Evolutionary conservation across 1,140 invertebrate species (phyloP).

Genomic region (Drosophila takahashii): DNA sequence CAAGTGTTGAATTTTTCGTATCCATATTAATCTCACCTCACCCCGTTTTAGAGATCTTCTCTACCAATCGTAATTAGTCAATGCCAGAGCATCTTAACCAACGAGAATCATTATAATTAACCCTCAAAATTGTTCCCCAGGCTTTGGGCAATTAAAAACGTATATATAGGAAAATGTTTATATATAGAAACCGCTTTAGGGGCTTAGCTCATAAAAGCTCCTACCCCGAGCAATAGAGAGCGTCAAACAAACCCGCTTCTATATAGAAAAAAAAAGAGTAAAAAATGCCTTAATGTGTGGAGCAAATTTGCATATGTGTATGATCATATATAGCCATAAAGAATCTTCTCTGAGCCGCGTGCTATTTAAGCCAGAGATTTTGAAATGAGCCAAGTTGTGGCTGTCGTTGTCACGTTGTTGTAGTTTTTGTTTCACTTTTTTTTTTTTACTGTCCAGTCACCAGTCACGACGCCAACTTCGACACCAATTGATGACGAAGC

Average conservation of each 20-base stretch:
- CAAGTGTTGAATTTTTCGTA: constrained; percentile 14
- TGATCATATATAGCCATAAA: constrained; percentile 37
- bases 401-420: constrained; percentile 33
- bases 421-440: constrained; percentile 22
- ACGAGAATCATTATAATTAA: constrained; percentile 70
- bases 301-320: constrained; percentile 23
- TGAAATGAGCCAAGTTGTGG: constrained; percentile 55
- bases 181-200: constrained; percentile 30
- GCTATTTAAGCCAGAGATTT: constrained; percentile 70
- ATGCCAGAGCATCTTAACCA: constrained; percentile 39
- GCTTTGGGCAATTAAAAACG: constrained; percentile 36
- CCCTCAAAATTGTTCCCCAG: constrained; percentile 60
- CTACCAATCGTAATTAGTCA: constrained; percentile 38
- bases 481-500: constrained; percentile 66
- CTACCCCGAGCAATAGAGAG: constrained; percentile 7
- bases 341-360: constrained; percentile 57
- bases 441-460: constrained; percentile 43
- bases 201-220: constrained; percentile 65
- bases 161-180: constrained; percentile 18
- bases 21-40: constrained; percentile 20
- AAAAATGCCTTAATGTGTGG: constrained; percentile 12
- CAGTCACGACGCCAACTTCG: constrained; percentile 45
- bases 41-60: constrained; percentile 12
- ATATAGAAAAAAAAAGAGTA: constrained; percentile 7
- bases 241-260: constrained; percentile 21